phyloP scores from a whole-genome alignment of 2,797 vertebrate genomes.

The Micromesistius poutassou region DNA sequence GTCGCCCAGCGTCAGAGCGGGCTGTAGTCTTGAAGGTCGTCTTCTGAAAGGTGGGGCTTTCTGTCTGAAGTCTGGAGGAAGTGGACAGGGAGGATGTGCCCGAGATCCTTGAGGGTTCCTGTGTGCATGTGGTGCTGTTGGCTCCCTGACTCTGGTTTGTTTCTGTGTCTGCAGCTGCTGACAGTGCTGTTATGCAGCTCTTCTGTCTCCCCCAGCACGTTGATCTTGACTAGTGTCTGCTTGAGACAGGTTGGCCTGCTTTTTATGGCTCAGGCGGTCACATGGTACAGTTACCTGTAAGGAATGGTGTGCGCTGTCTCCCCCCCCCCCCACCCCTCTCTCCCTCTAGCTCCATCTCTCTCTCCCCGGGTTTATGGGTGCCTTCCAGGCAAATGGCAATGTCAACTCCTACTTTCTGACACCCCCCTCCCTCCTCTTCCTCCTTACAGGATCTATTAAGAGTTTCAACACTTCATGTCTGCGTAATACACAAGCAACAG shows the following conservation, averaged over 20 bases:
- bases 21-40: neutral
- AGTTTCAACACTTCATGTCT: slow-evolving; percentile 51
- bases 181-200: slow-evolving; percentile 53
- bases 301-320: slow-evolving; percentile 59
- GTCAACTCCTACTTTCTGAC: slow-evolving; percentile 63
- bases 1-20: neutral
- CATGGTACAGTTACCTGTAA: slow-evolving; percentile 78
- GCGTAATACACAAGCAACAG: slow-evolving; percentile 34
- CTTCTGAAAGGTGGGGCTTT: neutral
- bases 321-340: slow-evolving; percentile 29
- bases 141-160: slow-evolving; percentile 5
- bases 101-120: neutral
- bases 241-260: slow-evolving; percentile 68
- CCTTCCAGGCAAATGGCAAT: slow-evolving; percentile 74
- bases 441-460: slow-evolving; percentile 47
- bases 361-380: slow-evolving; percentile 67
- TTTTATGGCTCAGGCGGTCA: slow-evolving; percentile 76
- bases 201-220: slow-evolving; percentile 48
- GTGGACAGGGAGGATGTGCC: neutral
- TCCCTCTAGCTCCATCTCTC: slow-evolving; percentile 45
- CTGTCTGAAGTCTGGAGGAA: neutral
- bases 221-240: slow-evolving; percentile 64
- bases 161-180: slow-evolving; percentile 30
- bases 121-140: slow-evolving; percentile 51
- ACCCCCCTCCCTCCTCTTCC: slow-evolving; percentile 70